A percentile compares a stretch with the other conserved stretches of the same genome.
Conservation (phyloP, 2,113 vertebrate species). For the Bungarus multicinctus region DNA sequence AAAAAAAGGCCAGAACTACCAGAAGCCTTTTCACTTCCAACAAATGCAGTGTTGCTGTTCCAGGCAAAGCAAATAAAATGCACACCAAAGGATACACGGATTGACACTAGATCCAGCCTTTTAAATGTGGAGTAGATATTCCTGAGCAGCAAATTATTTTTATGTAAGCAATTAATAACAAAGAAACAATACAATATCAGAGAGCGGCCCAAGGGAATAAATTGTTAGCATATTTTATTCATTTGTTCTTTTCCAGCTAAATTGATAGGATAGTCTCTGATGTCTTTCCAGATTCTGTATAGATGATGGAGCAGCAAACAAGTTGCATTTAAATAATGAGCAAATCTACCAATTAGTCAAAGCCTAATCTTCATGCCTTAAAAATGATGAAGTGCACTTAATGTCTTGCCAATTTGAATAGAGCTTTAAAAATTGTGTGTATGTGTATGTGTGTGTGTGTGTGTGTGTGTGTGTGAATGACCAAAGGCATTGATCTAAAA, state of each 20-base stretch:
- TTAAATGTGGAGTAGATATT: conserved; percentile 13
- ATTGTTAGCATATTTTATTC: conserved; percentile 58
- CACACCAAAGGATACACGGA: conserved; percentile 32
- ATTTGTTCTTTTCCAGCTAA: conserved; percentile 70
- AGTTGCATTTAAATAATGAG: conserved; percentile 73
- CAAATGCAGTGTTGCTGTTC: conserved; percentile 31
- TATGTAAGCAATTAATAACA: conserved; percentile 69
- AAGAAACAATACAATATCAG: conserved; percentile 62
- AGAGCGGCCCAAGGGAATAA: conserved; percentile 59
- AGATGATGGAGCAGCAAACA: conserved; percentile 70
- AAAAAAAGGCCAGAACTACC: conserved; percentile 12
- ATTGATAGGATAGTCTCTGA: conserved; percentile 67
- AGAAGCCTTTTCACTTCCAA: conserved; percentile 20
- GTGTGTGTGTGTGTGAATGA: not conserved
- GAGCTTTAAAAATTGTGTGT: conserved; percentile 27
- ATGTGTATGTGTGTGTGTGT: too few species aligned
- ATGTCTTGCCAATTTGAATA: conserved; percentile 56
- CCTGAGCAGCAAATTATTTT: conserved; percentile 57
- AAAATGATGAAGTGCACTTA: conserved; percentile 66
- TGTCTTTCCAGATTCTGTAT: conserved; percentile 59
- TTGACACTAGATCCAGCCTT: conserved; percentile 32
- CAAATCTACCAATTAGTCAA: conserved; percentile 74
- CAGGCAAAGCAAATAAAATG: conserved; percentile 35
- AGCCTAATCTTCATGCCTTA: conserved; percentile 64
- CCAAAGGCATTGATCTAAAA: conserved; percentile 58